Conservation (phyloP, 2,797 vertebrate genomes). For the Champsocephalus esox region DNA sequence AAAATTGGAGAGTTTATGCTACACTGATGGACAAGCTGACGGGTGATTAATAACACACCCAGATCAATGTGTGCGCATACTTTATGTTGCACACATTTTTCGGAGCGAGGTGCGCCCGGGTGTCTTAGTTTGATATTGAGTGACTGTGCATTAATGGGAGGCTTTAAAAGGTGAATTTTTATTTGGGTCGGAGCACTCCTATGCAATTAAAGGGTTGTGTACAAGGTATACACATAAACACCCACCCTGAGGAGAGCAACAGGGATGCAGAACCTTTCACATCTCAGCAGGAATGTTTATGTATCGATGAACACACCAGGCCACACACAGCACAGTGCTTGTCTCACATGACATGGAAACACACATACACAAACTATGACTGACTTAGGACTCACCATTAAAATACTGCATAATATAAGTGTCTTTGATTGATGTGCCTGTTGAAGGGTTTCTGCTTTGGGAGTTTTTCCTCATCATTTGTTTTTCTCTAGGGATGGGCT, state of each 20-base stretch:
- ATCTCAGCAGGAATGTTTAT: conserved; percentile 58
- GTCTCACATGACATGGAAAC: conserved; percentile 32
- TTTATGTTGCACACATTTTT: conserved; percentile 26
- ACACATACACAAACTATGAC: conserved; percentile 38
- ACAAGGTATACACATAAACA: conserved; percentile 22
- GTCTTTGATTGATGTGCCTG: not conserved
- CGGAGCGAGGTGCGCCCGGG: not conserved
- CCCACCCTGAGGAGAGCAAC: conserved; percentile 49
- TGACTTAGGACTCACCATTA: conserved; percentile 22
- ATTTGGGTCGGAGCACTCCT: conserved; percentile 55
- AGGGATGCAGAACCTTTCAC: conserved; percentile 55
- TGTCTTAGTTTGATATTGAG: conserved; percentile 34
- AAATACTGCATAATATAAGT: conserved; percentile 25
- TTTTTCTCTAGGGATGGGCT: too few species aligned
- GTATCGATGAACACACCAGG: conserved; percentile 60
- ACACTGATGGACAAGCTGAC: conserved; percentile 30
- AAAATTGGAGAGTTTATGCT: conserved; percentile 19
- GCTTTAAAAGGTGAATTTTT: conserved; percentile 61
- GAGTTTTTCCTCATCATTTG: too few species aligned
- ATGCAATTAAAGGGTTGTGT: conserved; percentile 59
- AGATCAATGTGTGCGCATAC: conserved; percentile 15
- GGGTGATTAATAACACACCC: conserved; percentile 53
- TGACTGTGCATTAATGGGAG: conserved; percentile 51
- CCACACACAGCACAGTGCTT: conserved; percentile 21
- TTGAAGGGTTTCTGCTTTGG: too few species aligned